A percentile compares a stretch with the other conserved stretches of the same genome.
Conservation (phyloP, 2,113 vertebrate species). For the Gila orcuttii region DNA sequence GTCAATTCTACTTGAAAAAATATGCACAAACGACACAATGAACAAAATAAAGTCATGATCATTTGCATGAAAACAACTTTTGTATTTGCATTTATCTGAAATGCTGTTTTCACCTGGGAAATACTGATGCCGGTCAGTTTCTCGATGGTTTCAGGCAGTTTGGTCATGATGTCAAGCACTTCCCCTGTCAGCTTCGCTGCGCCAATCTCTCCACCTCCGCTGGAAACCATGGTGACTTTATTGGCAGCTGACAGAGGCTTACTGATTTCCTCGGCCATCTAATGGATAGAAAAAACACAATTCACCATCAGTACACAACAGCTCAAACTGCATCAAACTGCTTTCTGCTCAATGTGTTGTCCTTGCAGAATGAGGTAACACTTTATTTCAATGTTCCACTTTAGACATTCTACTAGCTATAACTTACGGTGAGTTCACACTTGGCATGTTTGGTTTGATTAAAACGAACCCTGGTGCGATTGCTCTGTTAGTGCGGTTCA, state of each 20-base stretch:
- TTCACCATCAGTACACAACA: background rate
- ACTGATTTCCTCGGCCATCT: constrained; percentile 90
- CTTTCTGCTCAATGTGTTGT: background rate
- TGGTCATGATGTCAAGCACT: constrained; percentile 86
- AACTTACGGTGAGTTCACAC: too few species aligned
- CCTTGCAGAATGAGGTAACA: too few species aligned
- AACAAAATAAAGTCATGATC: background rate
- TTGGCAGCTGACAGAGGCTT: constrained; percentile 80
- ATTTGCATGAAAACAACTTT: too few species aligned
- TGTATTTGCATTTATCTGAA: background rate
- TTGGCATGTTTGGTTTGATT: too few species aligned
- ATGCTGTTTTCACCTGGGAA: constrained; percentile 76
- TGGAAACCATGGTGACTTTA: constrained; percentile 88
- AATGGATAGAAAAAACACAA: background rate
- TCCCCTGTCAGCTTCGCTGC: constrained; percentile 85
- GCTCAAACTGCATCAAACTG: background rate
- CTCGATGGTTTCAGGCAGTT: constrained; percentile 80
- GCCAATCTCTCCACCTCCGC: constrained; percentile 79
- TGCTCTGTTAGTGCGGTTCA: too few species aligned
- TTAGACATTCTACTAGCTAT: too few species aligned
- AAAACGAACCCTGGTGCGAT: too few species aligned
- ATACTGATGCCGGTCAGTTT: constrained; percentile 86
- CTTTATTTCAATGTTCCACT: too few species aligned
- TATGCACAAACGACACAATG: background rate
- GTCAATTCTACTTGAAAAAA: background rate